Base-by-base conservation (phyloP, 2,888 invertebrate genomes). In the Cloeon dipterum region DNA sequence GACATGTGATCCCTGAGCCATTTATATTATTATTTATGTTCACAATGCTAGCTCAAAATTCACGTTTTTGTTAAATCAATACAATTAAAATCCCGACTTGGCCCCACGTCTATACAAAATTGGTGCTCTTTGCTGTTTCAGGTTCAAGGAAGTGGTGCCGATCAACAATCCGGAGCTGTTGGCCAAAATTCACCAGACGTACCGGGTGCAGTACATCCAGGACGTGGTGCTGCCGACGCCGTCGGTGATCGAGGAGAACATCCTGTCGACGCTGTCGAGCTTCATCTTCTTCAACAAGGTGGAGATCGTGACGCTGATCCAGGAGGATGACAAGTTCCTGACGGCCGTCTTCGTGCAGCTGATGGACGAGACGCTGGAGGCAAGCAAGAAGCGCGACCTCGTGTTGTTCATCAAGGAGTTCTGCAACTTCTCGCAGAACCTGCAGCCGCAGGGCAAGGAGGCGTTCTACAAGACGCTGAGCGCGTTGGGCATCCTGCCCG, bases 271-370 rank as follows among this genome's bases (percentile, higher is more conserved):
- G 42, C 66, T 99, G 51, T 88, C 85, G 55, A 94, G 93, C 66
- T 96, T 96, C 67, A 88, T 99, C 61, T 98, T 93, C 68, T 98
- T 98, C 64, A 96, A 94, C 64, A 96, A 99, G 66, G 88, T 94
- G 55, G 96, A 98, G 67, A 99, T 98, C 61, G 94, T 98, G 47
- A 89, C 85, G 47, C 70, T 91, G 53, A 83, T 98, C 56, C 77
- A 96, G 66, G 94, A 96, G 52, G 98, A 99, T 62, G 93, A 94
- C 50, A 82, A 83, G 55, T 91, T 96, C 63, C 68, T 99, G 53
- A 75, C 79, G 38, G 91, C 93, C 59, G 65, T 99, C 48, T 96
- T 99, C 63, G 74, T 79, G 42, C 73, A 89, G 58, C 68, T 99
- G 49, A 86, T 81, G 46, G 86, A 89, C 56, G 77, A 83, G 50